Percentiles rank a stretch among this genome's conserved stretches.
phyloP scores from a whole-genome alignment of 2,797 vertebrate genomes.

The Spondyliosoma cantharus region DNA sequence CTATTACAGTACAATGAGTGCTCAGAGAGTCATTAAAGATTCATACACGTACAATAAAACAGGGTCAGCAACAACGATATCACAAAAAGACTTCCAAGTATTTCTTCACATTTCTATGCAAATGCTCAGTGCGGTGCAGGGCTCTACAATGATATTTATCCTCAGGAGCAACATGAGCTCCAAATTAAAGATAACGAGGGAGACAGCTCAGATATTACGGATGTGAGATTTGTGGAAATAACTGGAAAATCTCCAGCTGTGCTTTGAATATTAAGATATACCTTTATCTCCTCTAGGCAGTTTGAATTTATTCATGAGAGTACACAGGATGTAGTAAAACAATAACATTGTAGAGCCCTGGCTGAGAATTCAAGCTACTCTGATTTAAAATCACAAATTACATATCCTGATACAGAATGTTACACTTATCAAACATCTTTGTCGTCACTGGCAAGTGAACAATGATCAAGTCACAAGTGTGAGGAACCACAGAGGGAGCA shows the following conservation, averaged over 20 bases:
- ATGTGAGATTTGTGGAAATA: constrained; percentile 1
- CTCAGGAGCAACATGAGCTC: constrained; percentile 1
- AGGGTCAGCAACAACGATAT: constrained; percentile 4
- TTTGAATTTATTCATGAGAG: not conserved
- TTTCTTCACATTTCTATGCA: constrained; percentile 6
- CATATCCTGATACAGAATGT: constrained; percentile 31
- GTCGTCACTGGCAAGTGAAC: constrained; percentile 13
- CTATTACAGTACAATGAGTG: not conserved
- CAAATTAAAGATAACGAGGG: not conserved
- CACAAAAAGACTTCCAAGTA: constrained; percentile 20
- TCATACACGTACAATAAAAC: constrained; percentile 10
- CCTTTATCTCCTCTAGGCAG: not conserved
- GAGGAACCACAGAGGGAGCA: constrained; percentile 50
- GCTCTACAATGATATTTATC: constrained; percentile 28
- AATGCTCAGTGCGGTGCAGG: constrained; percentile 15
- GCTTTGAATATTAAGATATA: constrained; percentile 11
- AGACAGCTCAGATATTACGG: not conserved
- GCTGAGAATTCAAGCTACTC: constrained; percentile 12
- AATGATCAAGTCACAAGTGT: no score
- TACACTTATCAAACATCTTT: constrained; percentile 24
- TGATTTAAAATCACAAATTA: not conserved
- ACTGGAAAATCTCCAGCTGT: not conserved
- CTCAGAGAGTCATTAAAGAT: not conserved
- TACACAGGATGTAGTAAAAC: not conserved
- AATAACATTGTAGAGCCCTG: constrained; percentile 33